These are phyloP conservation scores for Schizopygopsis pylzovi DNA, from an alignment of 2,797 vertebrate genomes.

Conservation along the genomic window DNA sequence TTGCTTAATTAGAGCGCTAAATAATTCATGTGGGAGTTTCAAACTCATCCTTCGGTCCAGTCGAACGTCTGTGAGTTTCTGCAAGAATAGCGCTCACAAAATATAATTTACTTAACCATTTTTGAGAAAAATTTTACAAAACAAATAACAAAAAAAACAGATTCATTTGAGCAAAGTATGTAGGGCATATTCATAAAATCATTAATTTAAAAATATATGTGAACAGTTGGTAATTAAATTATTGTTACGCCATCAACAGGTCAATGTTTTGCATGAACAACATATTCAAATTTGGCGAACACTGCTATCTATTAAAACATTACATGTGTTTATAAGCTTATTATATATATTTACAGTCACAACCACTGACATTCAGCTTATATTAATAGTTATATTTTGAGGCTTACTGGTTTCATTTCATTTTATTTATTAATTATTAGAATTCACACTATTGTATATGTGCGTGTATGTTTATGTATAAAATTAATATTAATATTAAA, in stretches of 20 bases:
- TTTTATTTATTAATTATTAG: not conserved
- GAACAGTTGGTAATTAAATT: not conserved
- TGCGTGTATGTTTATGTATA: not conserved
- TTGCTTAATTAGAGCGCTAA: conserved; percentile 59
- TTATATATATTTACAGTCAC: not conserved
- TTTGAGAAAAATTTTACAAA: not conserved
- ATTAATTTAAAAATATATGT: not conserved
- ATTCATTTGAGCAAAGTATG: not conserved
- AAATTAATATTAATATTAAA: too few species aligned
- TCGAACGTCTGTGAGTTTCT: conserved; percentile 7
- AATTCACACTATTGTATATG: not conserved
- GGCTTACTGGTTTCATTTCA: not conserved
- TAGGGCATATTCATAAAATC: not conserved
- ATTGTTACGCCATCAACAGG: not conserved
- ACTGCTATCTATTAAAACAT: not conserved
- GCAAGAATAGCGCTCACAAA: not conserved
- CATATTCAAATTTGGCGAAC: not conserved
- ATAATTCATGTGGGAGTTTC: conserved; percentile 56
- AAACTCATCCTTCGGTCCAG: conserved; percentile 44
- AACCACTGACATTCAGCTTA: not conserved
- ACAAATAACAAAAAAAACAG: not conserved
- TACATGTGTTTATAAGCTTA: not conserved
- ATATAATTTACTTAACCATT: not conserved
- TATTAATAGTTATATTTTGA: not conserved
- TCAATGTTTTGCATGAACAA: not conserved